Evolutionary conservation across 1,140 invertebrate genomes (phyloP), one percentile per base, ranked within the genome.

Genomic region (Nautilus pompilius): DNA sequence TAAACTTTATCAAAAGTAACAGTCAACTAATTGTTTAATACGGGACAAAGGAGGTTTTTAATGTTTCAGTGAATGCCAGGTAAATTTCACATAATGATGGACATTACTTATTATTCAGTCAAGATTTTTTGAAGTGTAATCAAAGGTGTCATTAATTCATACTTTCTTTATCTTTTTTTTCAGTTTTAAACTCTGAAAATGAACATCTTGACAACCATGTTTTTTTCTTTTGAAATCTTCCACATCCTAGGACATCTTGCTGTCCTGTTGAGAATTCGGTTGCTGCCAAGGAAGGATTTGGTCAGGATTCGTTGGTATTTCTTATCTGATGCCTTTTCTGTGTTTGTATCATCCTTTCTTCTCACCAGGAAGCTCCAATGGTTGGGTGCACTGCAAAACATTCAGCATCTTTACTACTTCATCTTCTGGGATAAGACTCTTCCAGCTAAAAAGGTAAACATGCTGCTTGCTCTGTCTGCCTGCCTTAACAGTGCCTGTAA

Each of bases 401-500:
- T 70, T 10, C 77, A 77, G 51, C 77, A 79, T 51, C 46, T 70
- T 2, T 79, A 72, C 56, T 79, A 76, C 59, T 73, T 69, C 60
- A 26, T 75, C 17, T 67, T 55, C 20, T 79, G 77, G 77, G 68
- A 79, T 56, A 70, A 74, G 56, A 66, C 74, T 3, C 33, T 32
- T 20, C 59, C 62, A 5, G 69, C 72, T 15, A 77, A 74, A 61
- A 77, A 71, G 72, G 76, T 78, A 65, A 55, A 57, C 48, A 49
- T 13, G 36, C n/a, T 41, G 8, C 8, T 10, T 41, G 36, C 8
- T 8, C n/a, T 41, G 36, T 10, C 36, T n/a, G n/a, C n/a, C n/a
- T n/a, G n/a, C n/a, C n/a, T n/a, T n/a, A n/a, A n/a, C n/a, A n/a
- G n/a, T n/a, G n/a, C n/a, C n/a, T n/a, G n/a, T n/a, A n/a, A n/a